Evolutionary conservation across 2,113 vertebrate genomes (phyloP).

Genomic region (Tricholaema leucomelas): DNA sequence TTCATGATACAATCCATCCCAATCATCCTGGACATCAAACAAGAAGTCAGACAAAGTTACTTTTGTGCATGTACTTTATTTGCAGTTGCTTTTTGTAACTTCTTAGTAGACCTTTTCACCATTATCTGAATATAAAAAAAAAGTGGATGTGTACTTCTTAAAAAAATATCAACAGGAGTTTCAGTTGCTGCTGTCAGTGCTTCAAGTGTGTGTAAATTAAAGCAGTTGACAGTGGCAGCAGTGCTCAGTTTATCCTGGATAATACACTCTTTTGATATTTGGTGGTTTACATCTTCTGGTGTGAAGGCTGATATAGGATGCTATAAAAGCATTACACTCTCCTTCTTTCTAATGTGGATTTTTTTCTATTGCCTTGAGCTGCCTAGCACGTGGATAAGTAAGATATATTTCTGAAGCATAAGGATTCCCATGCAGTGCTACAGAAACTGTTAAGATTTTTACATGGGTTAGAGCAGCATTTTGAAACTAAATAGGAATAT

Average conservation of each 20-base stretch:
- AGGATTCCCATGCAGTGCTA: background rate
- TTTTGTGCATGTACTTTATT: conserved; percentile 78
- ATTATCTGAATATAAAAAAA: conserved; percentile 30
- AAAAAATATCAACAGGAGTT: conserved; percentile 56
- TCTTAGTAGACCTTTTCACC: conserved; percentile 71
- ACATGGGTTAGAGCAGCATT: background rate
- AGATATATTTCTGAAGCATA: conserved; percentile 38
- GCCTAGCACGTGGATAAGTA: conserved; percentile 25
- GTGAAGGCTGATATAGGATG: conserved; percentile 52
- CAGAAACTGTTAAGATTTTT: conserved; percentile 21
- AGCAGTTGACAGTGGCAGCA: conserved; percentile 48
- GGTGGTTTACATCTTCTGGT: conserved; percentile 61
- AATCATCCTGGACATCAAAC: conserved; percentile 85
- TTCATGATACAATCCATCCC: conserved; percentile 85
- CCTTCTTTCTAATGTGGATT: conserved; percentile 1
- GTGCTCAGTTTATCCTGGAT: conserved; percentile 53
- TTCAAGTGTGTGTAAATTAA: conserved; percentile 43
- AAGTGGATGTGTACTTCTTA: conserved; percentile 48
- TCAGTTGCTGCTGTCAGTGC: conserved; percentile 61
- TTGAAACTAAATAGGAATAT: background rate
- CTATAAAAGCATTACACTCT: conserved; percentile 35
- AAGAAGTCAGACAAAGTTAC: conserved; percentile 81
- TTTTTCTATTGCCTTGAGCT: conserved; percentile 47
- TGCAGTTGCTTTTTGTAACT: conserved; percentile 74
- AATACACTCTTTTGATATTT: conserved; percentile 1